Base-by-base conservation (phyloP, 2,888 invertebrate genomes). In the Archips crataeganus region DNA sequence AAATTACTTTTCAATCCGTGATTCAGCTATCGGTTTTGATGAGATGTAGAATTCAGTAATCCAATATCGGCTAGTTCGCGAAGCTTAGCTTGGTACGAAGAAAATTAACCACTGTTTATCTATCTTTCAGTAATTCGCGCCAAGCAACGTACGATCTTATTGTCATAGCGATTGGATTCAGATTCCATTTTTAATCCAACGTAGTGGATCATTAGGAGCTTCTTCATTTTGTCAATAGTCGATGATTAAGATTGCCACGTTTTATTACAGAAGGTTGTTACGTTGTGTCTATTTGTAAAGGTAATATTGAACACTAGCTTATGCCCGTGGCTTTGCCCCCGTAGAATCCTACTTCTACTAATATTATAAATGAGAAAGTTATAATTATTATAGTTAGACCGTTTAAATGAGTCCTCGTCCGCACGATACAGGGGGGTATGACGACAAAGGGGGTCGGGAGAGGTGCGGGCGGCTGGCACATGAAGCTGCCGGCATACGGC, bases 191-290 rank as follows among this genome's bases (percentile, higher is more conserved):
- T 51, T 8, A 34, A 2, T 57, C 32, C 11, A 13, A 39, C 23
- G 57, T 70, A 61, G 66, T 65, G 42, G 51, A 60, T 66, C 61
- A 71, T 71, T 71, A 71, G 70, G 47, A 8, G 36, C 47, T 70
- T 63, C 63, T 64, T 70, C 47, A 47, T 70, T 70, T 63, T 32
- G 11, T 70, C 63, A 63, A 70, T 64, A 42, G 70, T 6, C 64
- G 45, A 57, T 57, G 63, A 57, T 70, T 70, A 63, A 54, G 67
- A 68, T 67, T 11, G 45, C 3, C 32, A 45, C 10, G 57, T 63
- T 70, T 57, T 34, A 51, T 57, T 45, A 63, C 2, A 49, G 49
- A 1, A 3, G n/a, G n/a, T 49, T n/a, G 23, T 23, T 23, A 23
- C 23, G 23, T 23, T 23, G 23, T 23, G 23, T 23, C 23, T 23